Evolutionary conservation across 2,113 vertebrate genomes (phyloP).

Genomic region (Stegastes partitus): DNA sequence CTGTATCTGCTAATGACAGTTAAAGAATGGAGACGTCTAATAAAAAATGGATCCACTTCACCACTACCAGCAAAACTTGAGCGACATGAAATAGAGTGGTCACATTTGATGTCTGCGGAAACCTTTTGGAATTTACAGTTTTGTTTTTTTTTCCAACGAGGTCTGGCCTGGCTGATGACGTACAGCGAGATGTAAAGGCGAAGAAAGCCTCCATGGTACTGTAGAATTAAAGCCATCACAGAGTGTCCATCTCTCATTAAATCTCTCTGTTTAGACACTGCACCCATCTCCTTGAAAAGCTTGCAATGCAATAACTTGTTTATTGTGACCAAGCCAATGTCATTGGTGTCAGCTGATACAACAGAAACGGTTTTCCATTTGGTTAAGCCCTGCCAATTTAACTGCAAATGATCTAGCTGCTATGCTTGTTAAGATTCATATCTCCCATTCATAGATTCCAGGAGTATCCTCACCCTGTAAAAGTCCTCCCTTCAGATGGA

Average conservation of each 20-base stretch:
- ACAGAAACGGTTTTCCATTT: slow-evolving; percentile 28
- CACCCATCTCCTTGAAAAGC: slow-evolving; percentile 34
- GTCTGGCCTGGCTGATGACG: slow-evolving; percentile 13
- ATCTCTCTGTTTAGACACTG: slow-evolving; percentile 37
- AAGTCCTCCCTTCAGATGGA: slow-evolving; percentile 87
- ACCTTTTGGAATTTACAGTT: slow-evolving; percentile 34
- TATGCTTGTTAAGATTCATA: slow-evolving; percentile 19
- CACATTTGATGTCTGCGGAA: slow-evolving; percentile 28
- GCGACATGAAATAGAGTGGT: slow-evolving; percentile 27
- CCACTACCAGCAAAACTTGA: slow-evolving; percentile 17
- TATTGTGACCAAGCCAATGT: slow-evolving; percentile 36
- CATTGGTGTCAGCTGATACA: slow-evolving; percentile 42
- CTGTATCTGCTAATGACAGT: slow-evolving; percentile 31
- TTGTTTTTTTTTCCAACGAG: slow-evolving; percentile 16
- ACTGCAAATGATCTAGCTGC: slow-evolving; percentile 30
- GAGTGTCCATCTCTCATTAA: slow-evolving; percentile 11
- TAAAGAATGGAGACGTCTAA: slow-evolving; percentile 14
- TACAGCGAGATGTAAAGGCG: slow-evolving; percentile 38
- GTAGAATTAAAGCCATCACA: slow-evolving; percentile 24
- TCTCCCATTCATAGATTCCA: slow-evolving; percentile 18
- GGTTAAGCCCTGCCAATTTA: slow-evolving; percentile 17
- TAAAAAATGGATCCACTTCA: slow-evolving; percentile 20
- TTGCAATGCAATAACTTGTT: slow-evolving; percentile 43
- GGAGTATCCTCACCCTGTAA: slow-evolving; percentile 12
- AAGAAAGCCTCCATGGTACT: slow-evolving; percentile 10